These are phyloP conservation scores for Drosophila hamatofila DNA, from an alignment of 2,888 invertebrate species.

Conservation along the genomic window DNA sequence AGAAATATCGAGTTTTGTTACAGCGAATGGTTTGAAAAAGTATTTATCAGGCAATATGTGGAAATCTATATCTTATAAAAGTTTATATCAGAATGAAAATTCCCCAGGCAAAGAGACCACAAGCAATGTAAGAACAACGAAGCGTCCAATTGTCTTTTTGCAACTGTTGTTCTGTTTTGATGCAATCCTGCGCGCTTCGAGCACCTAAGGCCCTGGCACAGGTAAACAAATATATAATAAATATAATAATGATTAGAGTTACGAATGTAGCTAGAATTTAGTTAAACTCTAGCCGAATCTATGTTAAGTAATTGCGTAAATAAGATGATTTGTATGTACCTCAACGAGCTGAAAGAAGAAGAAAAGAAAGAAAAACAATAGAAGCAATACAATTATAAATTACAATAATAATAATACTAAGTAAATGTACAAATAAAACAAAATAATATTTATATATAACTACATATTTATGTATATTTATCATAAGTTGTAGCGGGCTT, in stretches of 20 bases:
- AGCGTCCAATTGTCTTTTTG: slow-evolving; percentile 86
- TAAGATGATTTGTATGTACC: slow-evolving; percentile 61
- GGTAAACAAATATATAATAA: slow-evolving; percentile 34
- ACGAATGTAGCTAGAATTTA: slow-evolving; percentile 40
- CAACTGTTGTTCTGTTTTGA: slow-evolving; percentile 86
- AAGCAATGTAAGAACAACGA: slow-evolving; percentile 85
- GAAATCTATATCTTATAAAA: background rate
- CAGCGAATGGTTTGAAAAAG: background rate
- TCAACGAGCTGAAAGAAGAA: slow-evolving; percentile 69
- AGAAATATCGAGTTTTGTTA: background rate
- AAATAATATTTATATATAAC: slow-evolving; percentile 22
- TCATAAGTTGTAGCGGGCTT: slow-evolving; percentile 74
- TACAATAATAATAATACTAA: slow-evolving; percentile 48
- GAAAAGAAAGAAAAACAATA: slow-evolving; percentile 41
- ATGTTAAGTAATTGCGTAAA: slow-evolving; percentile 24
- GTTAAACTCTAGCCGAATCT: slow-evolving; percentile 51
- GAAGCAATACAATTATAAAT: slow-evolving; percentile 75
- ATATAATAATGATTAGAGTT: slow-evolving; percentile 9
- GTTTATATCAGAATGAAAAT: too few species aligned
- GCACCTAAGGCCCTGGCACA: slow-evolving; percentile 64
- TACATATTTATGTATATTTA: slow-evolving; percentile 27
- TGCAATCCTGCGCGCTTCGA: slow-evolving; percentile 78
- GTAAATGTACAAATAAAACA: slow-evolving; percentile 66
- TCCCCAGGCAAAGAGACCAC: slow-evolving; percentile 80
- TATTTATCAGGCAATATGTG: background rate